Base-by-base conservation (phyloP, 2,888 invertebrate genomes). In the Sthenelais limicola region DNA sequence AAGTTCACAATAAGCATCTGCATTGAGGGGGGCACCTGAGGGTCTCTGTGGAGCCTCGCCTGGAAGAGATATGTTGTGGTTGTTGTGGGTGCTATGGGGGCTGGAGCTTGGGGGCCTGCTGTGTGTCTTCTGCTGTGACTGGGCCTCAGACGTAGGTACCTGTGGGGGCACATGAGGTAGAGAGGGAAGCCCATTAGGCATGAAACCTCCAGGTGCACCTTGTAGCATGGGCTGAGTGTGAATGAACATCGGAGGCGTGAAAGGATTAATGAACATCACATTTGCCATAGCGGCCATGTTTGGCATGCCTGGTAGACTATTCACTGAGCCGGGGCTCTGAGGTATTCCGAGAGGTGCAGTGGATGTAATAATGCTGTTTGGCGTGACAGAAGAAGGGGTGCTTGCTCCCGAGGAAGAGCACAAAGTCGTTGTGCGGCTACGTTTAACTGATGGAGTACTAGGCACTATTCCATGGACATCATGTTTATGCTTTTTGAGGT, bases 1-100 rank as follows among this genome's bases (percentile, higher is more conserved):
- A 74, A 96, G 92, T 87, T 96, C 95, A 88, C 96, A 96, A 87
- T 94, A 96, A n/a, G 95, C 94, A 83, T 96, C 73, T 47, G 67
- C 58, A 62, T 67, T 78, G 74, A 32, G 71, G 58, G 62, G 62
- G 35, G 62, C 62, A n/a, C n/a, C n/a, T 26, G 62, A 62, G 38
- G 62, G 43, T 12, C 62, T 35, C 32, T 43, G 58, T 32, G 35
- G 35, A n/a, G 30, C 24, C 28, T 47, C 33, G 7, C 66, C 51
- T 35, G 58, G 47, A 18, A 48, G 48, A 7, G 38, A 32, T 3
- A 38, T 35, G n/a, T n/a, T 4, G 9, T 54, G 33, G 26, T 43
- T 68, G 26, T n/a, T 56, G 24, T 56, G 56, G 38, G 33, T 33
- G 32, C n/a, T 32, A 32, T 38, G 32, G n/a, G 58, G 71, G 47